Evolutionary conservation across 2,797 vertebrate genomes (phyloP), one percentile per base, ranked within the genome.

Genomic region (Eulemur mongoz): DNA sequence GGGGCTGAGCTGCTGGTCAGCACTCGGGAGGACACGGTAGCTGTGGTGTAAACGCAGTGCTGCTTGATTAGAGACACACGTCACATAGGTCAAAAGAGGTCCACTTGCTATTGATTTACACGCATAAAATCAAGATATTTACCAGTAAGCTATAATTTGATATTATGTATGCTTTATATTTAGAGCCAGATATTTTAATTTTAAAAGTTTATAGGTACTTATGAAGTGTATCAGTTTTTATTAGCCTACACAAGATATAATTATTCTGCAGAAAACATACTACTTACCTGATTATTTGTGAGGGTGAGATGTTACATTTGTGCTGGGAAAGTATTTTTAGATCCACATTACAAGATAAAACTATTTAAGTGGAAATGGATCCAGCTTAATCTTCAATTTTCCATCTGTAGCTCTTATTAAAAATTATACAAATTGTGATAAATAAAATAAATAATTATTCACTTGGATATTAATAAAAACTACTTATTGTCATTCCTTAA

Each of bases 31-130:
- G 52, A 59, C 27, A 1, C 14, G 14, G 5, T n/a, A 9, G 40
- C 50, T 30, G 2, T 4, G 1, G 23, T 0, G 22, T 57, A 14
- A 1, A 12, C 0, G 0, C 22, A 17, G 30, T 2, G 5, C 3
- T 23, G 52, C 3, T 10, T 1, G 10, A 23, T 6, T 7, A 48
- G 4, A 32, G 18, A 5, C 30, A 1, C 5, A 0, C 10, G 40
- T 45, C 18, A 32, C 10, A 5, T 18, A 23, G 20, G 23, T 48
- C 67, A 40, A 18, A 32, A 5, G 35, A 45, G n/a, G 10, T 2
- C 63, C 13, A 0, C 10, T 27, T 8, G 25, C 35, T 30, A 7
- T 18, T 30, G 40, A 48, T 50, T 22, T 52, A 25, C 43, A 7
- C 0, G 5, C 2, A 3, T 11, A 11, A 35, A 78, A 17, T 63